phyloP scores from a whole-genome alignment of 92 coral and sea anemone species.

The Zoanthus gigantus region DNA sequence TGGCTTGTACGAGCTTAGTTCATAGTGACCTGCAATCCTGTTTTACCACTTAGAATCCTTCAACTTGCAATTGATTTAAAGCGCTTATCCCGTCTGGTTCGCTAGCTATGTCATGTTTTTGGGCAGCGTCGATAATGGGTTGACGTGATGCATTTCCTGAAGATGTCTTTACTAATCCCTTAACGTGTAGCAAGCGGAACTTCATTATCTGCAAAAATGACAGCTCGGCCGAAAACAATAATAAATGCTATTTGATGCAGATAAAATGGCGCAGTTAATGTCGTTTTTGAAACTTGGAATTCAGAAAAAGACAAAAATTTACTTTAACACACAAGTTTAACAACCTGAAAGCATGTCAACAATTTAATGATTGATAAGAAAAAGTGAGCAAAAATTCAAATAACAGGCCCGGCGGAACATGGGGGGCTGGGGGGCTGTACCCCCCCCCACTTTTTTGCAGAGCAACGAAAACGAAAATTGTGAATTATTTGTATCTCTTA shows the following conservation, averaged over 20 bases:
- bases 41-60: not conserved
- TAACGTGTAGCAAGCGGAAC: not conserved
- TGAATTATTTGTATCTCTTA: no score
- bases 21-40: not conserved
- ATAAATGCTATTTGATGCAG: conserved; percentile 9
- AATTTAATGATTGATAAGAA: not conserved
- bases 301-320: not conserved
- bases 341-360: not conserved
- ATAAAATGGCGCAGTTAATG: not conserved
- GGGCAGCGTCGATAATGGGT: not conserved
- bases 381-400: no score
- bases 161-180: conserved; percentile 3
- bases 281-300: not conserved
- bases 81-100: not conserved
- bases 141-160: conserved; percentile 32
- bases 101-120: not conserved
- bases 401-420: no score
- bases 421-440: no score
- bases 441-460: no score
- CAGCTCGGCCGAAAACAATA: conserved; percentile 6
- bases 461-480: no score
- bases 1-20: not conserved
- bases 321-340: not conserved
- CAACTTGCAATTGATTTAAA: not conserved
- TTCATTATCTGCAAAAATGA: conserved; percentile 16